These are phyloP conservation scores for Myotis brandtii DNA, from an alignment of 2,113 vertebrate species.

Conservation along the genomic window DNA sequence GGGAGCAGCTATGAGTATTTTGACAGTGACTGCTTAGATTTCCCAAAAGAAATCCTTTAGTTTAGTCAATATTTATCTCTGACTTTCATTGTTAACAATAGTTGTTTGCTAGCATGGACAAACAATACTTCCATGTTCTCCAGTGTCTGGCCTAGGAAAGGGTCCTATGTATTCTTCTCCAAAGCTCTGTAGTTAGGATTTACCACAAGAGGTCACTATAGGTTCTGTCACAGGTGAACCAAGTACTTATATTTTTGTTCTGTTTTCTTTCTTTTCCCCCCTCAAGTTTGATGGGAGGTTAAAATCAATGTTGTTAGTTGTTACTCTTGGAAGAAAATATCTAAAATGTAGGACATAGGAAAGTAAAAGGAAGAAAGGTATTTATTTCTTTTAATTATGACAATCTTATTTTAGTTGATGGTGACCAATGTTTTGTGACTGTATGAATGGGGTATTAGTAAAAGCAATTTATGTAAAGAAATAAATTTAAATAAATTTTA, in stretches of 20 bases:
- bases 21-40: slow-evolving; percentile 19
- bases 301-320: not conserved
- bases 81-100: not conserved
- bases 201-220: slow-evolving; percentile 88
- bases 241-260: not conserved
- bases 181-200: not conserved
- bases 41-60: not conserved
- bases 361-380: slow-evolving; percentile 59
- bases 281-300: not conserved
- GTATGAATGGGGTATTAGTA: not conserved
- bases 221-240: slow-evolving; percentile 76
- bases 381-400: slow-evolving; percentile 4
- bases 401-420: slow-evolving; percentile 22
- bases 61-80: not conserved
- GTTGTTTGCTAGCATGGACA: not conserved
- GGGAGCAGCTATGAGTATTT: slow-evolving; percentile 34
- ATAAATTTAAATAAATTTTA: slow-evolving; percentile 29
- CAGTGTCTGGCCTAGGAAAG: not conserved
- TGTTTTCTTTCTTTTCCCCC: not conserved
- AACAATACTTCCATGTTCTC: not conserved
- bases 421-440: not conserved
- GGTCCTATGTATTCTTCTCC: not conserved
- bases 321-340: slow-evolving; percentile 59
- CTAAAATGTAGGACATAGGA: slow-evolving; percentile 49
- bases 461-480: not conserved